Evolutionary conservation across 2,888 invertebrate genomes (phyloP), one percentile per base, ranked within the genome.

Genomic region (Leptodirus hochenwartii): DNA sequence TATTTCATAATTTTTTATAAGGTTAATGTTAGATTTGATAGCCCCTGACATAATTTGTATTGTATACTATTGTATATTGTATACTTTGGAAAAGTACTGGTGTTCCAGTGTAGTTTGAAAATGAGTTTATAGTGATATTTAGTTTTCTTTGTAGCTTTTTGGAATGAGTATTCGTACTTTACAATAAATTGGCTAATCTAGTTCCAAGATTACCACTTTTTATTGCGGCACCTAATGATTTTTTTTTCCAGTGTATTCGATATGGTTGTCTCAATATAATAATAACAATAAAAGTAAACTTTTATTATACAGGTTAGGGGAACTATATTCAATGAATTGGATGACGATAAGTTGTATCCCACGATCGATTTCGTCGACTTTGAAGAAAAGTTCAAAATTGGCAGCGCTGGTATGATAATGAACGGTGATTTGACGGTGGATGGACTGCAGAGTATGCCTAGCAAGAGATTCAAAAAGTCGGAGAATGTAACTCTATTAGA

Each of bases 321-420:
- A 36, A 99, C 98, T 17, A 85, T 99, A 38, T 99, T 99, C 63
- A 91, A 93, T 58, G 95, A 96, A 51, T 58, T 99, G 32, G 95
- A 98, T 56, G 98, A 99, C 53, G 96, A 96, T 50, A 79, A 81
- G 42, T 67, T 85, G 36, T 73, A 76, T 46, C 66, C 60, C 45
- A 66, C 80, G 41, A 90, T 98, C 48, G 91, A 98, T 60, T 96
- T 98, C 60, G 66, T 72, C 37, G 81, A 85, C 51, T 95, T 98
- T 59, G 98, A 98, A 53, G 93, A 95, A 55, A 72, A 79, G 49
- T 98, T 98, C 59, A 91, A 95, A 51, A 77, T 96, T 42, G 81
- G 82, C 25, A 64, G 63, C 9, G 60, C 64, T 9, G 69, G 64
- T 33, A 54, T 61, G 11, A 52, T 69, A 39, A 59, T 61, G 2